Evolutionary conservation across 1,140 invertebrate genomes (phyloP).

Genomic region (Scylla paramamosain): DNA sequence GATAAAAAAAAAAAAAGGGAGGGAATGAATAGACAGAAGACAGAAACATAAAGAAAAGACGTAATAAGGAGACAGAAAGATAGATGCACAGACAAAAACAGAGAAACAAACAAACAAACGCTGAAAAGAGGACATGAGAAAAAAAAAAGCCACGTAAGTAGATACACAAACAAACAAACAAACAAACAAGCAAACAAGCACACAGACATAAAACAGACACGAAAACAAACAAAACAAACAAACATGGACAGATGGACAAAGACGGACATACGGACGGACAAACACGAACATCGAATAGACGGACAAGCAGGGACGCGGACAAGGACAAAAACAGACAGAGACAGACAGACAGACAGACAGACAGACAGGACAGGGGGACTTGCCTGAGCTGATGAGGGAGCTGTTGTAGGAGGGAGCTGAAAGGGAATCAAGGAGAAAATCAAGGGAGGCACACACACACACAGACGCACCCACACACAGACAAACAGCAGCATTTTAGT

Average conservation of each 20-base stretch:
- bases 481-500: not conserved
- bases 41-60: not conserved
- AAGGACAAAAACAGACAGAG: not conserved
- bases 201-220: not conserved
- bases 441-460: slow-evolving; percentile 39
- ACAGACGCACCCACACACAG: not conserved
- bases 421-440: slow-evolving; percentile 47
- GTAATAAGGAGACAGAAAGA: not conserved
- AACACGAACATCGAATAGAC: not conserved
- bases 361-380: slow-evolving; percentile 26
- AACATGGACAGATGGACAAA: not conserved
- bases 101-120: not conserved
- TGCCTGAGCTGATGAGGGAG: slow-evolving; percentile 58
- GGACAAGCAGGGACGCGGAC: not conserved
- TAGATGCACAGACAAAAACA: not conserved
- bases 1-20: not conserved
- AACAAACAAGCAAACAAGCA: not conserved
- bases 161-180: not conserved
- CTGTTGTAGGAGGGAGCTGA: slow-evolving; percentile 63
- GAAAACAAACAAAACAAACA: not conserved
- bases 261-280: not conserved
- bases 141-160: not conserved
- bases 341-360: not conserved
- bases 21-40: not conserved
- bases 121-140: not conserved